phyloP scores from a whole-genome alignment of 2,797 vertebrate species.

The Sebastes diploproa region DNA sequence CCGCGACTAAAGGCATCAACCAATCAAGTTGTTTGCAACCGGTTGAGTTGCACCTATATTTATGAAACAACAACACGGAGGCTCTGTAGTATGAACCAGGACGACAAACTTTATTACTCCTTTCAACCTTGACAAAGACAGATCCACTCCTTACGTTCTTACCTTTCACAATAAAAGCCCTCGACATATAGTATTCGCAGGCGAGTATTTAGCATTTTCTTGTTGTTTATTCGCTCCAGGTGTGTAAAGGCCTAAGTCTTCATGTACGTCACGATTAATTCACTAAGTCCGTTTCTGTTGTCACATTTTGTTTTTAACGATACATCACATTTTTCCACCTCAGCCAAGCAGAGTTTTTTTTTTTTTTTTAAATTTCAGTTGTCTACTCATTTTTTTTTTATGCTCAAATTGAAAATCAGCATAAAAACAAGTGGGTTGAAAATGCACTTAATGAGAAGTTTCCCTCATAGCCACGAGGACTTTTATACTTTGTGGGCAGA shows the following conservation, averaged over 20 bases:
- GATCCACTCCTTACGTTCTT: too few species aligned
- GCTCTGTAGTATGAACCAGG: too few species aligned
- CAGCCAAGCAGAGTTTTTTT: not conserved
- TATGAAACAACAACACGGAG: too few species aligned
- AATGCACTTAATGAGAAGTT: conserved; percentile 10
- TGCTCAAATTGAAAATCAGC: not conserved
- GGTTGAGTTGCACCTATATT: accelerated
- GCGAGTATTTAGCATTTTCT: accelerated
- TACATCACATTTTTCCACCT: not conserved
- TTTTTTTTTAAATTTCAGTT: accelerated
- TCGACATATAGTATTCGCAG: too few species aligned
- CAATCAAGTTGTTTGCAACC: too few species aligned
- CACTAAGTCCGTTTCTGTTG: not conserved
- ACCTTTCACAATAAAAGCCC: too few species aligned
- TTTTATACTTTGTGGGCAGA: conserved; percentile 16
- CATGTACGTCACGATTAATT: not conserved
- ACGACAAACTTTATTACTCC: too few species aligned
- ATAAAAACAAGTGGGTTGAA: conserved; percentile 2
- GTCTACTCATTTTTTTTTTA: not conserved
- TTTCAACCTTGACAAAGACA: too few species aligned
- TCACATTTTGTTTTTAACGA: not conserved
- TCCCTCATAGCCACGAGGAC: conserved; percentile 9
- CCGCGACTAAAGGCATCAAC: too few species aligned
- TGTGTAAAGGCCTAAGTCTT: not conserved
- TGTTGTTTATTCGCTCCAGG: too few species aligned